Conservation (phyloP, 1,140 invertebrate species). For the Drosophila baimaii region DNA sequence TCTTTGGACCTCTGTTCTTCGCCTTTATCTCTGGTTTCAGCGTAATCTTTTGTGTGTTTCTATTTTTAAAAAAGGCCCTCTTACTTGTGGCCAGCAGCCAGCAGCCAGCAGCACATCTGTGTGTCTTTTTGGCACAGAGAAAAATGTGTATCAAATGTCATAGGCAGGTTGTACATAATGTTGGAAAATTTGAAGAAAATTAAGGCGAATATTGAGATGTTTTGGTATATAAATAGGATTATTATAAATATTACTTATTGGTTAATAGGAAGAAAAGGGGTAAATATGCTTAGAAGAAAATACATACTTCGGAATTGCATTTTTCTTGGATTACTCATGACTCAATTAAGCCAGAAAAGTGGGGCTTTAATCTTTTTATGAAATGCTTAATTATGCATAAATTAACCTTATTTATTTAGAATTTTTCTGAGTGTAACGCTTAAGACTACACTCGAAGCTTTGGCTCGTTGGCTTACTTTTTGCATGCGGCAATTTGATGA, state of each 20-base stretch:
- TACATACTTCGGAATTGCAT: background rate
- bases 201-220: background rate
- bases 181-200: background rate
- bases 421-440: conserved; percentile 12
- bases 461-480: conserved; percentile 51
- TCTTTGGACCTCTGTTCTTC: background rate
- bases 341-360: accelerated
- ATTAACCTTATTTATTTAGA: background rate
- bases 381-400: background rate
- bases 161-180: background rate
- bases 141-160: conserved; percentile 21
- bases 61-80: conserved; percentile 34
- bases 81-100: conserved; percentile 30
- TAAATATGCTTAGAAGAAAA: background rate
- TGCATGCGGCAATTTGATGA: conserved; percentile 76
- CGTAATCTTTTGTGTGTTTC: conserved; percentile 38
- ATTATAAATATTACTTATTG: background rate
- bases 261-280: background rate
- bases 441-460: conserved; percentile 21
- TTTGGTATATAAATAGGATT: background rate
- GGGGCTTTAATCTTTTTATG: background rate
- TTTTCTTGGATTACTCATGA: background rate
- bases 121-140: conserved; percentile 13
- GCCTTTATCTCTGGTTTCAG: conserved; percentile 18
- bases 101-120: conserved; percentile 34